Base-by-base conservation (phyloP, 53 echinoderm and acorn worm genomes). In the Luidia sarsii region DNA sequence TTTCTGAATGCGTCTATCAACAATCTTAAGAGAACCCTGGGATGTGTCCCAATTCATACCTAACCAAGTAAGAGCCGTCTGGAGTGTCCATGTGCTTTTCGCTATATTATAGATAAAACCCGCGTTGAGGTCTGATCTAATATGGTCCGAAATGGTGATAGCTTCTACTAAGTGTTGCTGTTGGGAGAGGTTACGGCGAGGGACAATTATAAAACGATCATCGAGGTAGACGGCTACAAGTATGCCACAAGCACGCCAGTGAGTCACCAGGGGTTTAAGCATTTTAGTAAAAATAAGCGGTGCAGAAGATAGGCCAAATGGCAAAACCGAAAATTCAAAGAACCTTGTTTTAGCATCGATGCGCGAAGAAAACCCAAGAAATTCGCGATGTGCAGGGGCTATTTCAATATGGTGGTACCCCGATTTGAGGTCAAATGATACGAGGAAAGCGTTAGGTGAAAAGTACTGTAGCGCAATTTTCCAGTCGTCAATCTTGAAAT, bases 331-430 rank as follows among this genome's bases (percentile, higher is more conserved):
- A 39, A 77, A 77, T 46, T 60, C 61, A 21, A 77, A 77, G 28
- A 27, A 73, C 14, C 22, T 23, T 9, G 3, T 20, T 50, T 50
- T 19, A 33, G 60, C 60, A 22, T 23, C 6, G 27, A 77, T 37
- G 3, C 39, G 22, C 56, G 60, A 77, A 11, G 77, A 77, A 23
- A 57, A 57, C 1, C 61, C 61, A 4, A 70, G 49, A 24, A 22
- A 70, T 20, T 39, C 2, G 3, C 29, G 48, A 23, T 3, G 9
- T 0, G 23, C 3, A 28, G 50, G 3, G 60, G 48, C 38, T 1
- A 75, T 55, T 1, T 34, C 59, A 35, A 75, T 75, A 33, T 75
- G 75, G 35, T 75, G 57, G 13, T 75, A 75, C 7, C 75, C 75
- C 1, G 75, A 75, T 39, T 59, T 75, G 34, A 75, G 33, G 33